Conservation (phyloP, 2,797 vertebrate genomes). For the Manis pentadactyla region DNA sequence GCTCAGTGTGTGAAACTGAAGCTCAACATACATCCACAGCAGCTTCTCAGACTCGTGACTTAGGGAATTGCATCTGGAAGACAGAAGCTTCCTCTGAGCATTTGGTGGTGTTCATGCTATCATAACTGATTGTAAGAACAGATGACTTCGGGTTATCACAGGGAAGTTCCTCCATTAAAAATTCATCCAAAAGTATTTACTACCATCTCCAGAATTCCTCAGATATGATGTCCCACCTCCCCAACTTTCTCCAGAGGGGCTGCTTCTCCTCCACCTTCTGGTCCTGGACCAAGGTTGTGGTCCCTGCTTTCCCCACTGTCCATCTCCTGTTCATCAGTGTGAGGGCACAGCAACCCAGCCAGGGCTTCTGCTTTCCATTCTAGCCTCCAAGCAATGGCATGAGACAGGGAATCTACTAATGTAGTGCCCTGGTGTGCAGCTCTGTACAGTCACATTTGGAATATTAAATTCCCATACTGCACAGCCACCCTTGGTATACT, state of each 20-base stretch:
- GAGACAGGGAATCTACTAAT: not conserved
- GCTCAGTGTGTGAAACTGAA: not conserved
- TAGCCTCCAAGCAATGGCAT: not conserved
- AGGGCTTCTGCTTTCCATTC: not conserved
- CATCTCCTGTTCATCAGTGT: not conserved
- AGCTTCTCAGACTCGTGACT: slow-evolving; percentile 44
- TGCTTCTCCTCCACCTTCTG: not conserved
- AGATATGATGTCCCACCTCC: not conserved
- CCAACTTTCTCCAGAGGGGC: not conserved
- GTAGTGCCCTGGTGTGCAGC: too few relatives aligned
- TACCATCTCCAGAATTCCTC: not conserved
- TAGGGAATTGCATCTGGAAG: slow-evolving; percentile 10
- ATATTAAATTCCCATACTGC: not conserved
- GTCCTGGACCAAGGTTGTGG: not conserved
- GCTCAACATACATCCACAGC: not conserved
- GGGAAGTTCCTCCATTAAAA: not conserved
- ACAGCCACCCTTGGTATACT: not conserved
- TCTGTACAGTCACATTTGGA: not conserved
- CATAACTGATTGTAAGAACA: not conserved
- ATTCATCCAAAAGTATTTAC: slow-evolving; percentile 21
- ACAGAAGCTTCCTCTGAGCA: not conserved
- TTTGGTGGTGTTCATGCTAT: not conserved
- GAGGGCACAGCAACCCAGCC: not conserved
- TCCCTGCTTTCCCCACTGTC: not conserved
- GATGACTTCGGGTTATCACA: not conserved